Evolutionary conservation across 2,888 invertebrate species (phyloP), one percentile per base, ranked within the genome.

Genomic region (Ochropleura plecta): DNA sequence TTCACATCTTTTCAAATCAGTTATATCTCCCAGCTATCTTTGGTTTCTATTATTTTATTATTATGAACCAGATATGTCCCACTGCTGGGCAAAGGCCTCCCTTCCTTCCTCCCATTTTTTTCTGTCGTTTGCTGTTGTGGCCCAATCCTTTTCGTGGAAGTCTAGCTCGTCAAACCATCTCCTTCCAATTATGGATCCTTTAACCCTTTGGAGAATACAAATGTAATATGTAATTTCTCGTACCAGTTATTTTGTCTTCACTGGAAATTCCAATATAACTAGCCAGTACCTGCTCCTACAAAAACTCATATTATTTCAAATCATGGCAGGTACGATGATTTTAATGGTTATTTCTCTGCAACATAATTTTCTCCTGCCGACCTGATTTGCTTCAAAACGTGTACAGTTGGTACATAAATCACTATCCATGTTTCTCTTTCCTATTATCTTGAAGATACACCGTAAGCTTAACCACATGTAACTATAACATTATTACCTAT

Each of bases 401-500:
- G 68, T 72, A 57, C 66, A 76, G 81, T 59, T 82, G 44, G 69
- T 80, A 76, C 71, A 76, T 84, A 84, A 76, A 84, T 84, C 76
- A 80, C 76, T 70, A 76, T 49, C 65, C 51, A 70, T 68, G 59
- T 67, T 76, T 81, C 71, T 76, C 42, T 71, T 72, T 81, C 57
- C 51, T 64, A 76, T 82, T 81, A 82, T 81, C 80, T 74, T 64
- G 57, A 82, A 76, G 66, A 71, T 63, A 65, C 74, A 73, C 82
- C 62, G 80, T 84, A 80, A 84, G 57, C 76, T 65, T 84, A 72
- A 84, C 82, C 82, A 76, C 81, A 80, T 70, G 78, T 68, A 80
- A 79, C 82, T 68, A 79, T 81, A 78, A 78, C 76, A 81, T 76
- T 78, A 79, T 74, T 69, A 83, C 73, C 73, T 72, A 66, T 82